These are phyloP conservation scores for Drosophila ambigua DNA, from an alignment of 1,140 invertebrate species.

Conservation along the genomic window DNA sequence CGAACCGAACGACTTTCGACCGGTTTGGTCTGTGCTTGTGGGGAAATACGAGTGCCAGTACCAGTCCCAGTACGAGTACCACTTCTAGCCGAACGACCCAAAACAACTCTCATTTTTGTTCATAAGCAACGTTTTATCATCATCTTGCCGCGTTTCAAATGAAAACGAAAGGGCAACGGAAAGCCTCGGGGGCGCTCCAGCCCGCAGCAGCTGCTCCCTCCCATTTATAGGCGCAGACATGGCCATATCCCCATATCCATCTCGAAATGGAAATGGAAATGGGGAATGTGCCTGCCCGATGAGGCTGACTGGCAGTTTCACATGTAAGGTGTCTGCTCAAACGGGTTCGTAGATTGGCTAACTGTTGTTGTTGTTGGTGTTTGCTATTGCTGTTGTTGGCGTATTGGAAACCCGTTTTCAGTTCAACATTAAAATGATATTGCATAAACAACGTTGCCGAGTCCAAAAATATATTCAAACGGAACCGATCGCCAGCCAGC, in stretches of 20 bases:
- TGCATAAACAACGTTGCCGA: conserved; percentile 67
- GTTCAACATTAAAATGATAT: conserved; percentile 68
- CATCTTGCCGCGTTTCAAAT: conserved; percentile 31
- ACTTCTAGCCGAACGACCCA: conserved; percentile 56
- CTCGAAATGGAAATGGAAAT: conserved; percentile 16
- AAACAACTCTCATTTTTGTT: conserved; percentile 74
- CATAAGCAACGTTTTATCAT: conserved; percentile 7
- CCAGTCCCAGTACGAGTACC: conserved; percentile 17
- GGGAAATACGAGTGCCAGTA: conserved; percentile 16
- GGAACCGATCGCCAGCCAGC: conserved; percentile 46
- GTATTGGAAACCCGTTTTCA: conserved; percentile 65
- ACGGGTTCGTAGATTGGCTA: conserved; percentile 72
- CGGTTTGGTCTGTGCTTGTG: conserved; percentile 50
- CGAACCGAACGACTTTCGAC: conserved; percentile 38
- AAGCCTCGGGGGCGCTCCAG: conserved; percentile 27
- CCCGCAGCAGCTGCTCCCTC: not conserved
- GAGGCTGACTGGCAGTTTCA: conserved; percentile 37
- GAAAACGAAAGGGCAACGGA: conserved; percentile 77
- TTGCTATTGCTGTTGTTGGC: conserved; percentile 2
- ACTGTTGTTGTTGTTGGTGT: conserved; percentile 34
- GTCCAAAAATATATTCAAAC: conserved; percentile 58
- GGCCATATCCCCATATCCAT: not conserved
- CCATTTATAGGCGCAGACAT: conserved; percentile 13
- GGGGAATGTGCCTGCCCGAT: conserved; percentile 18
- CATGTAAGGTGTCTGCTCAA: conserved; percentile 65